Conservation (phyloP, 2,113 vertebrate genomes). For the Tragelaphus imberbis region DNA sequence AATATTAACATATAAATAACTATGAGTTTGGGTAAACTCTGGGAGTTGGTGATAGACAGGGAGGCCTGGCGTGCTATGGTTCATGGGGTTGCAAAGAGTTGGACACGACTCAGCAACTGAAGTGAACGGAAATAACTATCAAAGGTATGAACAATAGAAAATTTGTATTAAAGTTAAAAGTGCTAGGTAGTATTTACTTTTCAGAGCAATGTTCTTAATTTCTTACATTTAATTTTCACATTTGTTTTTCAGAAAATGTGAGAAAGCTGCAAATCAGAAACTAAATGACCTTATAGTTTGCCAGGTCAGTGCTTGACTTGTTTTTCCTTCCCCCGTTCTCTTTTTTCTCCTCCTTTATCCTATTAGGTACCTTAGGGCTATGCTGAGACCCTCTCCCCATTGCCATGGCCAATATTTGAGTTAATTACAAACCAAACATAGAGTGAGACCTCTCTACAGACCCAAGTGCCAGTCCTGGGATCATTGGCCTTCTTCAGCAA, state of each 20-base stretch:
- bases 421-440: not conserved
- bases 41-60: not conserved
- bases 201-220: not conserved
- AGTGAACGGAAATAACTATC: not conserved
- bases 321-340: not conserved
- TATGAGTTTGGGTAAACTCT: not conserved
- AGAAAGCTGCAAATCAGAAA: not conserved
- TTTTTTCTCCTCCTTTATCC: not conserved
- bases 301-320: not conserved
- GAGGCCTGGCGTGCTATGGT: not conserved
- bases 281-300: not conserved
- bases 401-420: not conserved
- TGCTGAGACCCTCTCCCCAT: not conserved
- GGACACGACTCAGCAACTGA: not conserved
- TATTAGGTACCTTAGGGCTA: not conserved
- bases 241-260: not conserved
- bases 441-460: not conserved
- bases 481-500: not conserved
- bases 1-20: not conserved
- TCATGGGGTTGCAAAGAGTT: not conserved
- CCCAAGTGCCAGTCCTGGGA: not conserved
- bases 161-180: not conserved
- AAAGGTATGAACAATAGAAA: not conserved
- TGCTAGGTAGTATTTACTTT: slow-evolving; percentile 6
- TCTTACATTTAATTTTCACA: not conserved